Percentiles rank a stretch among this genome's conserved stretches.
phyloP scores from a whole-genome alignment of 2,113 vertebrate species.

The Natator depressus region DNA sequence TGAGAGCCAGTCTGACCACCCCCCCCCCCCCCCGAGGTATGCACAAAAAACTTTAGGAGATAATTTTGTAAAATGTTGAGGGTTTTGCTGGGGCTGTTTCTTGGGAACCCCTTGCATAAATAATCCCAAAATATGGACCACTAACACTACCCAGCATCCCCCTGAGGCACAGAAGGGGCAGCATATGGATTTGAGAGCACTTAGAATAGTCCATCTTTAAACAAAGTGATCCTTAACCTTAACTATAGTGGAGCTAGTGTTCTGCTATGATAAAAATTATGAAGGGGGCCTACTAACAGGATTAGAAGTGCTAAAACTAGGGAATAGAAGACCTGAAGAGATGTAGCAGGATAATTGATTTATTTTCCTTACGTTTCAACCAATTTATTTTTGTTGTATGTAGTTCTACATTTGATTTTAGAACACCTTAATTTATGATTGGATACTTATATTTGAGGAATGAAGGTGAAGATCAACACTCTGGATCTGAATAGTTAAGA shows the following conservation, averaged over 20 bases:
- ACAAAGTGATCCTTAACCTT: background rate
- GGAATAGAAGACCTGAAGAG: background rate
- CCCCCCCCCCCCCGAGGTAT: too few species aligned
- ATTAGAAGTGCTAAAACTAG: background rate
- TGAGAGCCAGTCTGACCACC: too few species aligned
- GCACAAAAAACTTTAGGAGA: too few species aligned
- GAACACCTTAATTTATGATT: background rate
- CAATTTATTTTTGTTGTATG: background rate
- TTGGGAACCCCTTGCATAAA: too few species aligned
- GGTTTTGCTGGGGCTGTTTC: background rate
- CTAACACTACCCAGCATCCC: background rate
- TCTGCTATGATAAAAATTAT: background rate
- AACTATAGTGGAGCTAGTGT: background rate
- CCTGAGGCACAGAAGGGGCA: background rate
- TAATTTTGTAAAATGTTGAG: background rate
- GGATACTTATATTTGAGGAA: background rate
- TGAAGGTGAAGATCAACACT: background rate
- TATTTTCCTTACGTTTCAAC: background rate
- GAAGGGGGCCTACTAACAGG: background rate
- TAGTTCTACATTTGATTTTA: background rate
- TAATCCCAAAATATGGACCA: background rate
- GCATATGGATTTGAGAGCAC: background rate
- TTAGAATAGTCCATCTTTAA: background rate
- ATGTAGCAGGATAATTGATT: background rate
- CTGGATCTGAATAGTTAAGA: rapidly evolving